Percentiles rank a stretch among this genome's conserved stretches.
Conservation (phyloP, 2,888 invertebrate species). For the Caradrina clavipalpis region DNA sequence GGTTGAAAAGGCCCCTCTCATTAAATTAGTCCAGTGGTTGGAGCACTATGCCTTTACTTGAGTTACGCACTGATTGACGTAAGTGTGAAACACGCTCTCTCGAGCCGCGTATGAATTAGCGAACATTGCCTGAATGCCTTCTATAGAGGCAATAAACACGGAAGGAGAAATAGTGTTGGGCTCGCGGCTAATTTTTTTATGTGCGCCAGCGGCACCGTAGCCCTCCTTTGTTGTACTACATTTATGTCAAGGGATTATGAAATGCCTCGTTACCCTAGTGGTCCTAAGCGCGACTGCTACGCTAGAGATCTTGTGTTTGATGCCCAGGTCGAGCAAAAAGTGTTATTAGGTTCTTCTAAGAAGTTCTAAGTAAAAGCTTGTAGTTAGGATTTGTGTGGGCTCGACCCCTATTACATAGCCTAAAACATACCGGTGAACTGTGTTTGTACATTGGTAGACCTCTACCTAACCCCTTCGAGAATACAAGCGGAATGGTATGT, state of each 20-base stretch:
- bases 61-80: conserved; percentile 84
- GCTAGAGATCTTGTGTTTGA: too few species aligned
- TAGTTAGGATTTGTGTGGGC: too few species aligned
- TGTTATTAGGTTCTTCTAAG: too few species aligned
- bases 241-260: not conserved
- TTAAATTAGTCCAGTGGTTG: conserved; percentile 89
- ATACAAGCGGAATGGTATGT: too few species aligned
- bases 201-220: conserved; percentile 23
- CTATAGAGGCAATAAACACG: conserved; percentile 84
- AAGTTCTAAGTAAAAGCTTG: too few species aligned
- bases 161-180: conserved; percentile 69
- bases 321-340: too few species aligned
- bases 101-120: conserved; percentile 73
- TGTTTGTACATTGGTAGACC: too few species aligned
- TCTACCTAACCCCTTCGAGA: too few species aligned
- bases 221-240: conserved; percentile 5
- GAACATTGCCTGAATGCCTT: conserved; percentile 84
- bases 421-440: too few species aligned
- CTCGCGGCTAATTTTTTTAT: conserved; percentile 74
- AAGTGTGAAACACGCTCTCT: conserved; percentile 88
- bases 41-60: conserved; percentile 84
- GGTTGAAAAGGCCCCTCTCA: conserved; percentile 84
- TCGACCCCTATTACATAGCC: too few species aligned
- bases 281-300: too few species aligned
- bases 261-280: too few species aligned